Evolutionary conservation across 2,113 vertebrate genomes (phyloP).

Genomic region (Pluvianellus socialis): DNA sequence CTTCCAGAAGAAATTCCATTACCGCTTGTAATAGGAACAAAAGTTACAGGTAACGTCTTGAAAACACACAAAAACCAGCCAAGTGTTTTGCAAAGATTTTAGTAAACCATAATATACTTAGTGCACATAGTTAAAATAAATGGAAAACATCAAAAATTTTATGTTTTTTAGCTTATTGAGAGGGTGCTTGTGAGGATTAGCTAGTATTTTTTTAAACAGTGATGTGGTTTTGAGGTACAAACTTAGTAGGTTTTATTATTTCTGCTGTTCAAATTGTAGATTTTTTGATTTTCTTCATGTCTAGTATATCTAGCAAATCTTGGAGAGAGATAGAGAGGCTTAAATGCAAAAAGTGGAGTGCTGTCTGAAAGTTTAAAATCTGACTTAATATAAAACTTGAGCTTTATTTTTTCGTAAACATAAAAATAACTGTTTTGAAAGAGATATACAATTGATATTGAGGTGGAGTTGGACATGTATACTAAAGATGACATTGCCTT

Average conservation of each 20-base stretch:
- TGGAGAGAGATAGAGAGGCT: neutral
- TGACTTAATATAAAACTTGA: neutral
- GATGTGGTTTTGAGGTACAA: neutral
- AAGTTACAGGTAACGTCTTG: conserved; percentile 89
- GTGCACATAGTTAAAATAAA: neutral
- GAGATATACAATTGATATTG: neutral
- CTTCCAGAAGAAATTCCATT: conserved; percentile 97
- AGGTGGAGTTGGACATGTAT: neutral
- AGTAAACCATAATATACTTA: neutral
- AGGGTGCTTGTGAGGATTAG: neutral
- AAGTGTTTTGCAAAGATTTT: neutral
- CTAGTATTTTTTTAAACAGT: neutral
- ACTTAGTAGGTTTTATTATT: neutral
- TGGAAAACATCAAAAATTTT: neutral
- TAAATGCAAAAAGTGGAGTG: neutral
- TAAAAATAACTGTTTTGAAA: neutral
- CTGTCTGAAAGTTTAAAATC: neutral
- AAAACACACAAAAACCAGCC: neutral
- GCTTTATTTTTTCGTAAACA: neutral
- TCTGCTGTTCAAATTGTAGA: neutral
- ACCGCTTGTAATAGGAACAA: conserved; percentile 96
- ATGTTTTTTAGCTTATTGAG: neutral
- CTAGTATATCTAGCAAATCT: neutral
- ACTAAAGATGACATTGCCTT: neutral
- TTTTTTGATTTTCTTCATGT: neutral